A percentile compares a stretch with the other conserved stretches of the same genome.
These are phyloP conservation scores for Malurus splendens DNA, from an alignment of 2,797 vertebrate species.

Conservation along the genomic window DNA sequence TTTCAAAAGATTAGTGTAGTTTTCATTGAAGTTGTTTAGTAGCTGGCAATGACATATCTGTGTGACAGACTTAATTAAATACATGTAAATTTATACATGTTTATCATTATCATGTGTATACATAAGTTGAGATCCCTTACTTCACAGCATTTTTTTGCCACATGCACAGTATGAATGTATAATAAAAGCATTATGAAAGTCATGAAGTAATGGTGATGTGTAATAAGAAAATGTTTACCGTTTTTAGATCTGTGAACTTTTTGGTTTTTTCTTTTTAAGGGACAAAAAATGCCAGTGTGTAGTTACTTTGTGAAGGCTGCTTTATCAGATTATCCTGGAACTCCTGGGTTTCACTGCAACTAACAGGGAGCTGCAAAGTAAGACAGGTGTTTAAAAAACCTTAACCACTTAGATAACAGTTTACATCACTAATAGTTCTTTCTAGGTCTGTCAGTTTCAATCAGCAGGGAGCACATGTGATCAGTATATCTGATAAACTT, in stretches of 20 bases:
- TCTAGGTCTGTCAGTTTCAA: slow-evolving; percentile 72
- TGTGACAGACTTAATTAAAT: slow-evolving; percentile 31
- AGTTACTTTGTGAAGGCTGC: not conserved
- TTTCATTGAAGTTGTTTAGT: not conserved
- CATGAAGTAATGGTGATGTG: not conserved
- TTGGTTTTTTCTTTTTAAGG: not conserved
- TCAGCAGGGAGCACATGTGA: slow-evolving; percentile 63
- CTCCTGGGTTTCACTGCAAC: not conserved
- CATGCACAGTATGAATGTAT: not conserved
- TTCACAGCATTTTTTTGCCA: not conserved
- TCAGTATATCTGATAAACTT: slow-evolving; percentile 79
- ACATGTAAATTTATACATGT: slow-evolving; percentile 19
- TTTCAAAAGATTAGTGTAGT: slow-evolving; percentile 6
- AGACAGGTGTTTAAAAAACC: slow-evolving; percentile 55
- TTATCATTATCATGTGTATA: slow-evolving; percentile 9
- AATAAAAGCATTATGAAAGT: not conserved
- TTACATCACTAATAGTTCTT: slow-evolving; percentile 67
- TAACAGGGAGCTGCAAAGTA: slow-evolving; percentile 20
- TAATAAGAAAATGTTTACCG: not conserved
- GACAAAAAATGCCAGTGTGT: not conserved
- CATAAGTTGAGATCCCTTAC: not conserved
- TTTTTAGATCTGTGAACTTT: not conserved
- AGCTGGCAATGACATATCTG: not conserved
- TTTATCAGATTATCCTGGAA: not conserved
- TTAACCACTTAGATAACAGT: slow-evolving; percentile 49